Evolutionary conservation across 1,140 invertebrate species (phyloP), one percentile per base, ranked within the genome.

Genomic region (Tetraneura akinire): DNA sequence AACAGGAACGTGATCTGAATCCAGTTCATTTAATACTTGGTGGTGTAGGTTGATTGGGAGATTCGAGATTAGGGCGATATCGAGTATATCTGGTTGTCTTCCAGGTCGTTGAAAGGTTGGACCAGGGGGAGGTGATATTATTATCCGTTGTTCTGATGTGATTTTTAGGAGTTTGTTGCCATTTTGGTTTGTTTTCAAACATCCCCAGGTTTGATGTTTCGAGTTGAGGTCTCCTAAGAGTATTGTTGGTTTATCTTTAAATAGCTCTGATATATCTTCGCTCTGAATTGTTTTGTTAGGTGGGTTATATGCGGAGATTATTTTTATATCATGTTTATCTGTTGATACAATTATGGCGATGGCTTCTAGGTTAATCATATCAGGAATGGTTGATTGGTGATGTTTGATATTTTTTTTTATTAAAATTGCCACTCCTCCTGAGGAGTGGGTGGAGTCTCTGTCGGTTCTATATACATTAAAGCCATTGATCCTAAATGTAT

Each of bases 191-290:
- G 32, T 21, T 57, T 57, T 42, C 6, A n/a, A 11, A 32, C 8
- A 60, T 3, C 53, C 57, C 76, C 76, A 80, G 3, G 11, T 42
- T 57, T 45, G 16, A 62, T 80, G 49, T 16, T 80, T 80, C 13
- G 45, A 80, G 76, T 80, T 80, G 8, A 80, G 26, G 29, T 80
- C 76, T 29, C 76, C 53, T 53, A 55, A 55, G 57, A 60, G 23
- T 23, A 60, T 55, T 10, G 21, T 60, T 49, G 29, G 53, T 5
- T 26, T 26, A 3, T 60, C 51, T 26, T 23, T 60, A 21, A 42
- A 42, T 13, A 62, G 74, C 6, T 51, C 29, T 3, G 21, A 13
- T 21, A 57, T 37, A 3, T 57, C 9, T 23, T 62, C 51, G 26
- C 18, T 42, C 9, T 26, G 47, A 23, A 57, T 57, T 29, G n/a